Percentiles rank a stretch among this genome's conserved stretches.
These are phyloP conservation scores for Etheostoma perlongum DNA, from an alignment of 2,797 vertebrate genomes.

Conservation along the genomic window DNA sequence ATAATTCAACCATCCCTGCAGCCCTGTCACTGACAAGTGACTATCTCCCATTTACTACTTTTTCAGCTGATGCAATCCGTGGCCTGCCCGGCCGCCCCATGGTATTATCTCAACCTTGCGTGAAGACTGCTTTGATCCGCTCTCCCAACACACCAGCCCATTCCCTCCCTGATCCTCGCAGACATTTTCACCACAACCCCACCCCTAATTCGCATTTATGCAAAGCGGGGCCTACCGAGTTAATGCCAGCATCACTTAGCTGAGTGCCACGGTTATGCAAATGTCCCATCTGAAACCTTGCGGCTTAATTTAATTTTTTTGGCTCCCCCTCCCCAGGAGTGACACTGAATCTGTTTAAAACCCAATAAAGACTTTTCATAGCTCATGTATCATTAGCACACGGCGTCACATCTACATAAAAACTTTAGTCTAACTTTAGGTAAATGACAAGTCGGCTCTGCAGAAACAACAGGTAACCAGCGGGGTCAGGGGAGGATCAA, in stretches of 20 bases:
- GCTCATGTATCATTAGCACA: constrained; percentile 36
- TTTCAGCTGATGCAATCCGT: constrained; percentile 41
- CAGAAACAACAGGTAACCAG: not conserved
- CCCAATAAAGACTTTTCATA: constrained; percentile 46
- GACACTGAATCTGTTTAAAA: constrained; percentile 61
- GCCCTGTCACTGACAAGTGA: constrained; percentile 9
- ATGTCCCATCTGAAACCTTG: constrained; percentile 62
- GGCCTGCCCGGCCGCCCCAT: not conserved
- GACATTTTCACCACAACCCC: constrained; percentile 47
- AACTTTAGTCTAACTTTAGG: constrained; percentile 19
- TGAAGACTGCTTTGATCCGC: constrained; percentile 35
- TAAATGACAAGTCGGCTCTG: constrained; percentile 37
- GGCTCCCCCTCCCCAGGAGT: constrained; percentile 32
- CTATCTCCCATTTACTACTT: constrained; percentile 32
- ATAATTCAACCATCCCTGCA: constrained; percentile 6
- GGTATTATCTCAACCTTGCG: constrained; percentile 43
- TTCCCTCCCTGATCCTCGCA: constrained; percentile 25
- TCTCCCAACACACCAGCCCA: constrained; percentile 7
- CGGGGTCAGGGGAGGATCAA: not conserved
- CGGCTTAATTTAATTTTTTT: constrained; percentile 64
- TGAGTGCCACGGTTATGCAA: constrained; percentile 62
- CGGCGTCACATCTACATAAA: constrained; percentile 13
- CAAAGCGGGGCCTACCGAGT: constrained; percentile 47
- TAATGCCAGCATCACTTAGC: constrained; percentile 60
- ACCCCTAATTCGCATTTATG: constrained; percentile 63